Percentiles rank a stretch among this genome's conserved stretches.
Evolutionary conservation across 2,888 invertebrate species (phyloP).

Genomic region (Colostygia pectinataria): DNA sequence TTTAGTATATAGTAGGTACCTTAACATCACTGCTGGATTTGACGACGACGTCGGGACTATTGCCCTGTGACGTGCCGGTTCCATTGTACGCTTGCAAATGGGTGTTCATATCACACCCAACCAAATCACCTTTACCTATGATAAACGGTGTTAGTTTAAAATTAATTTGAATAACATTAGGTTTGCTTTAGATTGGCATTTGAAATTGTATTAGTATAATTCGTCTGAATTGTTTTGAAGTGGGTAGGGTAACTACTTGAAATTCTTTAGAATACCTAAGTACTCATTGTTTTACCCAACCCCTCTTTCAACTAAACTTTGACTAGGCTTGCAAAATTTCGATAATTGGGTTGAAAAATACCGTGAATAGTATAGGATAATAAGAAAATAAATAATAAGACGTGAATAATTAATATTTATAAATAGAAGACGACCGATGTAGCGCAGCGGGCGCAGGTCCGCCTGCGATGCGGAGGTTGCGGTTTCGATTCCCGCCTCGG

Average conservation of each 20-base stretch:
- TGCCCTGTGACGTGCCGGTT: conserved; percentile 81
- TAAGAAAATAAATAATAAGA: too few relatives aligned
- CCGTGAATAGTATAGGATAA: too few relatives aligned
- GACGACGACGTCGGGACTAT: conserved; percentile 90
- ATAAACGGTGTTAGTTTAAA: conserved; percentile 41
- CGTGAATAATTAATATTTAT: too few relatives aligned
- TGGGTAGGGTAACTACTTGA: neutral
- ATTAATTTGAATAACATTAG: conserved; percentile 24
- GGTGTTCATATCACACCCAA: conserved; percentile 95
- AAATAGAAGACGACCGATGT: too few relatives aligned
- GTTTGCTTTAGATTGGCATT: neutral
- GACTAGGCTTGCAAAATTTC: too few relatives aligned
- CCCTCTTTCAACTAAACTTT: too few relatives aligned
- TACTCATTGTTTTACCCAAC: too few relatives aligned
- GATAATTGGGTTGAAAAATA: too few relatives aligned
- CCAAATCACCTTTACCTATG: conserved; percentile 96
- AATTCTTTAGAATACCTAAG: conserved; percentile 3
- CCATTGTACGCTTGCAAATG: conserved; percentile 88
- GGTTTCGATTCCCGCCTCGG: too few relatives aligned
- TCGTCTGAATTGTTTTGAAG: conserved; percentile 8
- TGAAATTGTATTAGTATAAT: too few relatives aligned
- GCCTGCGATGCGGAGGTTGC: too few relatives aligned
- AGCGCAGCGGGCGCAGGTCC: too few relatives aligned
- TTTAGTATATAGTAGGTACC: conserved; percentile 54
- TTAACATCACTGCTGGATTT: conserved; percentile 97